phyloP scores from a whole-genome alignment of 2,113 vertebrate species.

The Thermophis baileyi region DNA sequence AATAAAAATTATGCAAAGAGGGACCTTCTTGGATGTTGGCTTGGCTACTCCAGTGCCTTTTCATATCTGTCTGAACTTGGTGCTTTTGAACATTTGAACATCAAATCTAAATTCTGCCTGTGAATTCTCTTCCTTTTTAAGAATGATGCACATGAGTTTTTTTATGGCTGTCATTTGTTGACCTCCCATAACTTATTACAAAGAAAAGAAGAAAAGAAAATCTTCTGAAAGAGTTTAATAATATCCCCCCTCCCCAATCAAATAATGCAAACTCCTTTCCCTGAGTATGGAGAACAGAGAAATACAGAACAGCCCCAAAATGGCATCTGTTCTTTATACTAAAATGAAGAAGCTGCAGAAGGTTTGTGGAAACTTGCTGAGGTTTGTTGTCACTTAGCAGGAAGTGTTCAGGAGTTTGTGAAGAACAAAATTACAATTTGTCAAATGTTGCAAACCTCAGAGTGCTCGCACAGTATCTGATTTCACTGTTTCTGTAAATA shows the following conservation, averaged over 20 bases:
- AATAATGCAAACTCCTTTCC: constrained; percentile 59
- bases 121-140: not conserved
- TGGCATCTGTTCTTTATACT: constrained; percentile 79
- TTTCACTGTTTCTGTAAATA: constrained; percentile 69
- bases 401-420: constrained; percentile 81
- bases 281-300: constrained; percentile 71
- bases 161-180: constrained; percentile 67
- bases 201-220: not conserved
- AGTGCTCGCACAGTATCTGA: constrained; percentile 64
- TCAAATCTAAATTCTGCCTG: not conserved
- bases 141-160: constrained; percentile 25
- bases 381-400: constrained; percentile 82
- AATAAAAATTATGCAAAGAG: not conserved
- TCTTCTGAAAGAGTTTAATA: constrained; percentile 64
- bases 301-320: constrained; percentile 72
- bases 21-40: not conserved
- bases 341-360: constrained; percentile 79
- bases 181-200: constrained; percentile 20
- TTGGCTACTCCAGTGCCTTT: not conserved
- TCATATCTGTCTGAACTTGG: not conserved
- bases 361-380: constrained; percentile 80
- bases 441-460: constrained; percentile 74
- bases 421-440: constrained; percentile 82
- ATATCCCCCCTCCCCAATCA: constrained; percentile 60
- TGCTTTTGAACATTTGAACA: not conserved